Base-by-base conservation (phyloP, 1,140 invertebrate genomes). In the Rhagoletis zephyria region DNA sequence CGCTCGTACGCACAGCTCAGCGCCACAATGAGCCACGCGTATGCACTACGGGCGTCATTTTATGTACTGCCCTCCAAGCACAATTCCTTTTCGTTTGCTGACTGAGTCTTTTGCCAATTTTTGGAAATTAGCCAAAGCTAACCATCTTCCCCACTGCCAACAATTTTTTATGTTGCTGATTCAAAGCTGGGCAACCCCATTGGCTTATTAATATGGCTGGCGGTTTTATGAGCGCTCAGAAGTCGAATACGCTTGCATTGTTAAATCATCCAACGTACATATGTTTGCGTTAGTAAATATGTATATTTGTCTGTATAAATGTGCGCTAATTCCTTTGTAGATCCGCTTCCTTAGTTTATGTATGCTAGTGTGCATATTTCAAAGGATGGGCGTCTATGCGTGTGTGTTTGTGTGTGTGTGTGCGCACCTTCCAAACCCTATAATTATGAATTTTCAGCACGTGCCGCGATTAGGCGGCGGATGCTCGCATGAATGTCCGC, bases 401-500 rank as follows among this genome's bases (percentile, higher is more conserved):
- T 87, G 60, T 85, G 60, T 87, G 61, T 63, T 40, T 63, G 70
- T n/a, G 14, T 81, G 30, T 45, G 3, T 40, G n/a, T 61, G 30
- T 63, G 30, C 56, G 42, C n/a, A n/a, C 56, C 16, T 42, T 60
- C 48, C 64, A 74, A 86, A 86, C 87, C 85, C 87, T 86, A 60
- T 88, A 60, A 88, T 88, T 88, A 88, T 65, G 59, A 42, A 88
- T 86, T 86, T 88, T 3, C 56, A 77, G 87, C 87, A 88, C 87
- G 87, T 86, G 87, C 85, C 87, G 60, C 87, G 87, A 88, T 88
- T 88, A 88, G 67, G 64, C 63, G 67, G 85, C 74, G 48, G 48
- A 56, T 30, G 74, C 48, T 56, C 74, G 74, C 48, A 81, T 51
- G 74, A 81, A 86, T 56, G 87, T 86, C 87, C 64, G 64, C 4